These are phyloP conservation scores for Panagrolaimus sp. DNA, from an alignment of 1,140 invertebrate species.

Conservation along the genomic window DNA sequence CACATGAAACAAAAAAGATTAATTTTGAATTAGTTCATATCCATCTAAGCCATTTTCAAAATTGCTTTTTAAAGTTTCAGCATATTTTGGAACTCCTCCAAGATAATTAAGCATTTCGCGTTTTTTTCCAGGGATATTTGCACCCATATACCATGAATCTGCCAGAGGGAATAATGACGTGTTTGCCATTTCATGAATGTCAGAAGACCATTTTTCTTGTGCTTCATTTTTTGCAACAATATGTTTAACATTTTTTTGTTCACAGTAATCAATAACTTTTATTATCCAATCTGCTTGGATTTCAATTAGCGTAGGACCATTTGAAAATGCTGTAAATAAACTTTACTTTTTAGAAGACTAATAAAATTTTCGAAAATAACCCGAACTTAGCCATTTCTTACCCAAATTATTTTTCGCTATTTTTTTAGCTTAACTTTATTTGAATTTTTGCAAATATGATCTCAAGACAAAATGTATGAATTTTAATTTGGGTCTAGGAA, in stretches of 20 bases:
- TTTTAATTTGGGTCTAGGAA: too few species aligned
- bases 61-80: neutral
- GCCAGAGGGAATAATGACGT: neutral
- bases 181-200: neutral
- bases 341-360: too few species aligned
- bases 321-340: neutral
- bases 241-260: neutral
- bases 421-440: too few species aligned
- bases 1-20: too few species aligned
- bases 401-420: too few species aligned
- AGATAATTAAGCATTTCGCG: neutral
- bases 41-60: neutral
- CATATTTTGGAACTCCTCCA: neutral
- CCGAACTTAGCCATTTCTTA: too few species aligned
- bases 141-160: slow-evolving; percentile 11
- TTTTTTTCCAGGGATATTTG: slow-evolving; percentile 8
- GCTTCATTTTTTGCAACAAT: slow-evolving; percentile 5
- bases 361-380: too few species aligned
- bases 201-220: neutral
- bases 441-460: too few species aligned
- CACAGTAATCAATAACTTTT: neutral
- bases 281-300: slow-evolving; percentile 1
- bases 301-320: neutral
- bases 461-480: too few species aligned
- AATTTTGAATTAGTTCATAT: neutral